Evolutionary conservation across 1,140 invertebrate species (phyloP), one percentile per base, ranked within the genome.

Genomic region (Bemisia tabaci): DNA sequence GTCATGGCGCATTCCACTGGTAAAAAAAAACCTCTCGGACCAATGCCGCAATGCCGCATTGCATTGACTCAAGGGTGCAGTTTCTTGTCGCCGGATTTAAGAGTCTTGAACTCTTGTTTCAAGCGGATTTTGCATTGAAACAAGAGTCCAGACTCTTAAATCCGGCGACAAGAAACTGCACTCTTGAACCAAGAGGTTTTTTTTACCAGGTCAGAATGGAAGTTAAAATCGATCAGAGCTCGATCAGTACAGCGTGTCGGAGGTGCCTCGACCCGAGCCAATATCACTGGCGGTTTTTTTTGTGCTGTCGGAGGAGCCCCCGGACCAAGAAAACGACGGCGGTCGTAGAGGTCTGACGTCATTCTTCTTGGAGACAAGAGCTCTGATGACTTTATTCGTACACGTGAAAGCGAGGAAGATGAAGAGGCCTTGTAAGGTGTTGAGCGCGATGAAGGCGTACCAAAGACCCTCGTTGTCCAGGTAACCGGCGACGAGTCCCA

Each of bases 401-500:
- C 79, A 83, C 11, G 83, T 81, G 74, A 84, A 84, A 0, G 81
- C 82, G 0, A 83, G 68, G 69, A 84, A 83, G 33, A 85, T 82
- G 71, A 84, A 84, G 12, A 84, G 69, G 1, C 83, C 83, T 72
- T 84, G 83, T 12, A 83, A 74, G 2, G 82, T 80, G 71, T 84
- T 84, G 21, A 84, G 72, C 2, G 79, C 70, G 1, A 84, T 79
- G 72, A 84, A 84, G 5, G 81, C 68, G 69, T 83, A 82, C 74
- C 78, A 79, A 9, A 84, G 70, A 22, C 73, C 72, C 39, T 75
- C 71, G 22, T 77, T 68, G 63, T 81, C 77, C 0, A 81, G 66
- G 12, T 76, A 75, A 11, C 76, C 79, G 0, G 82, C 82, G 0
- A 82, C 65, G 9, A 84, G 72, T 21, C 82, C 82, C 22, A 77